Conservation (phyloP, 2,797 vertebrate genomes). For the Stomatorhinus walkeri region DNA sequence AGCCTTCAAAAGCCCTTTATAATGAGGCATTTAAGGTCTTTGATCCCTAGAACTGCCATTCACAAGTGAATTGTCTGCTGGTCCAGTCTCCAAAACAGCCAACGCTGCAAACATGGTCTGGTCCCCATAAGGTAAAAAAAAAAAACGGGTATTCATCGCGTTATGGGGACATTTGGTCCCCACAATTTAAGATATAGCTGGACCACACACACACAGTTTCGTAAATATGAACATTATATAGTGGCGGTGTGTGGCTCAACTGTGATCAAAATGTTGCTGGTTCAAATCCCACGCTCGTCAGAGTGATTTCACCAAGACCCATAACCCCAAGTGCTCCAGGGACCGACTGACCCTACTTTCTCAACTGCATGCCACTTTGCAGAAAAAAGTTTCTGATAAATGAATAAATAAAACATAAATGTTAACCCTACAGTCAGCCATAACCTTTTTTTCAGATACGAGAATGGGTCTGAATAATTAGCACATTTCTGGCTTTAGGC, state of each 20-base stretch:
- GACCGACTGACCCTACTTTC: not conserved
- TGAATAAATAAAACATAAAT: not conserved
- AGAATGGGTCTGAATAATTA: not conserved
- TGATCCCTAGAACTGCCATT: slow-evolving; percentile 13
- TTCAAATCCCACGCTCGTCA: not conserved
- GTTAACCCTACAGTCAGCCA: not conserved
- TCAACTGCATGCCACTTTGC: not conserved
- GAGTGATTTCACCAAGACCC: not conserved
- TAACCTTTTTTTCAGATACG: not conserved
- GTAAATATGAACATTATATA: not conserved
- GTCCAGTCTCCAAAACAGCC: not conserved
- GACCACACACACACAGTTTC: not conserved
- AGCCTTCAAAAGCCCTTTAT: slow-evolving; percentile 16
- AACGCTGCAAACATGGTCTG: not conserved
- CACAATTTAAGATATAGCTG: not conserved
- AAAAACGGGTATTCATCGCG: not conserved
- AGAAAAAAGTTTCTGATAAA: not conserved
- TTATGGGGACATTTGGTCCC: not conserved
- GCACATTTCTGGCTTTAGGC: not conserved
- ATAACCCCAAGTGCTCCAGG: not conserved
- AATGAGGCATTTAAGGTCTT: slow-evolving; percentile 21
- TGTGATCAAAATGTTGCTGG: not conserved
- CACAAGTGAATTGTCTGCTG: not conserved
- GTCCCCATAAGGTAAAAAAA: not conserved
- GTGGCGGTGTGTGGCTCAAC: not conserved